Conservation (phyloP, 1,140 invertebrate genomes). For the Rhyzopertha dominica region DNA sequence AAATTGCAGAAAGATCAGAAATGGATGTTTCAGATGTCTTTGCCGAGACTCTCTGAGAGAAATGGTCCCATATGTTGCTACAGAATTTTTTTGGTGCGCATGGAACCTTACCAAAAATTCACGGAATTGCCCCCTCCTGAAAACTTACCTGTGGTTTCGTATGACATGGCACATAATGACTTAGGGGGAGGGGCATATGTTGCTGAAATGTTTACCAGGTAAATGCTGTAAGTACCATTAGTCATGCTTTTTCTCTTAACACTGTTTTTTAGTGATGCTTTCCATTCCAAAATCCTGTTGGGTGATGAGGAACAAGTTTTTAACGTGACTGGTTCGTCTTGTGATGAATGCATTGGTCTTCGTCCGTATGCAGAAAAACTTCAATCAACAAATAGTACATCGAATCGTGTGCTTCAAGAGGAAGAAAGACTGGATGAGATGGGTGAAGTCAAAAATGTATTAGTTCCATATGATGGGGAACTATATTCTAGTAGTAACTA, state of each 20-base stretch:
- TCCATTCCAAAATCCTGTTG: constrained; percentile 59
- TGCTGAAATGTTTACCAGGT: constrained; percentile 74
- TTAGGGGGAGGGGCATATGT: constrained; percentile 67
- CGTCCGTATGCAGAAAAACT: constrained; percentile 46
- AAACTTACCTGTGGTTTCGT: constrained; percentile 62
- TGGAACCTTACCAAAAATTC: constrained; percentile 59
- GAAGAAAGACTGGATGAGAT: no score
- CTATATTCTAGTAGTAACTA: constrained; percentile 73
- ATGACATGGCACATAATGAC: constrained; percentile 65
- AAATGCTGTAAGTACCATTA: constrained; percentile 9
- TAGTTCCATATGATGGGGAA: constrained; percentile 63
- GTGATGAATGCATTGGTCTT: constrained; percentile 51
- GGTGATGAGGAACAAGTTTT: constrained; percentile 57
- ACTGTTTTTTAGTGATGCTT: constrained; percentile 45
- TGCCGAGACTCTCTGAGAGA: constrained; percentile 72
- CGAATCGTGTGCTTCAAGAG: no score
- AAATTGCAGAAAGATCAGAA: constrained; percentile 61
- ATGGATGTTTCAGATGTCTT: constrained; percentile 64
- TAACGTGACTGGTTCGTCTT: constrained; percentile 45
- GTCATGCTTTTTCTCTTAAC: neutral
- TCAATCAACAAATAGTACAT: no score
- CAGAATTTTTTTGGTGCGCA: constrained; percentile 69
- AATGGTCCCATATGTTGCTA: constrained; percentile 86
- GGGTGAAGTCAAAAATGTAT: no score
- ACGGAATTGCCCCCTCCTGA: constrained; percentile 62